Percentiles rank a stretch among this genome's conserved stretches.
phyloP scores from a whole-genome alignment of 2,888 invertebrate species.

The Cecidostiba fungosa region DNA sequence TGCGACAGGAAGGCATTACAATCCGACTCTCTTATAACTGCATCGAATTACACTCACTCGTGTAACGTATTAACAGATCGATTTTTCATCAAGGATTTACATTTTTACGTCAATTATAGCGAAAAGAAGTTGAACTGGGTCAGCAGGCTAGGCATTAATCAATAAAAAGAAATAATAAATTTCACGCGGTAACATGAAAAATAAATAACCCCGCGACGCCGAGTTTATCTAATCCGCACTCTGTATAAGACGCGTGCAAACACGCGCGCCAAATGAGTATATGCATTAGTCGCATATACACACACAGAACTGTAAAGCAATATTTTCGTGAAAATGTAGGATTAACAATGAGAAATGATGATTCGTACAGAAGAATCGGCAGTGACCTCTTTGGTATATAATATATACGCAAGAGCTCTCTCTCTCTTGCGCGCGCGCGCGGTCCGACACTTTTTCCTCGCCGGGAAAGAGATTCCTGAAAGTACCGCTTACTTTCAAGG shows the following conservation, averaged over 20 bases:
- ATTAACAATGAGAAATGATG: constrained; percentile 5
- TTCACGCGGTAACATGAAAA: no score
- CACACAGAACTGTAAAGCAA: background rate
- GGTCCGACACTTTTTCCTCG: constrained; percentile 44
- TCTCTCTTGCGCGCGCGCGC: background rate
- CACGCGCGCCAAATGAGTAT: background rate
- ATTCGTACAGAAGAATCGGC: background rate
- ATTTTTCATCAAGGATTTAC: no score
- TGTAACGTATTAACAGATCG: no score
- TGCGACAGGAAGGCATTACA: no score
- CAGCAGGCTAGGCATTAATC: no score
- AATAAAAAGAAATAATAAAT: no score
- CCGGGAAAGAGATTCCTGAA: constrained; percentile 25
- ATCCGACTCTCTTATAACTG: no score
- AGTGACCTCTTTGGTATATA: constrained; percentile 10
- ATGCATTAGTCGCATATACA: background rate
- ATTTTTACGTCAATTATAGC: no score
- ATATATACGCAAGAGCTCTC: no score
- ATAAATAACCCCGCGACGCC: no score
- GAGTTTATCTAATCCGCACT: background rate
- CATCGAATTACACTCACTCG: no score
- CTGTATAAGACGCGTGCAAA: background rate
- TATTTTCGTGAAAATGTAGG: constrained; percentile 2
- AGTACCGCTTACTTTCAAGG: constrained; percentile 58
- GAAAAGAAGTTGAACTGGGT: no score